Evolutionary conservation across 2,797 vertebrate genomes (phyloP).

Genomic region (Carapus acus): DNA sequence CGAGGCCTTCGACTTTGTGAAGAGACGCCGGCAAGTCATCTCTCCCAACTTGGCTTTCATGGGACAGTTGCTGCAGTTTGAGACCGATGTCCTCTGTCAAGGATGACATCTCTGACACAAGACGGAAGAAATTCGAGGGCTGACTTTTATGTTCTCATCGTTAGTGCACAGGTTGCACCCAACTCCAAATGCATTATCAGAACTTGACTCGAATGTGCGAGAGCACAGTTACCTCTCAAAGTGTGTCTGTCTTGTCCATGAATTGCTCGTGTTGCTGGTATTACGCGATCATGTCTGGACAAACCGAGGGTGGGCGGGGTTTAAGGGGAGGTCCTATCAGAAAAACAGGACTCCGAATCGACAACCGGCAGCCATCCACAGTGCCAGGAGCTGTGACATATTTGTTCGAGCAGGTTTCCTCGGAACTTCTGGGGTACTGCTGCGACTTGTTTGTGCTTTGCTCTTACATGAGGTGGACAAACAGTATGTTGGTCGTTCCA

Average conservation of each 20-base stretch:
- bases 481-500: too few species aligned
- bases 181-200: conserved; percentile 15
- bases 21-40: conserved; percentile 79
- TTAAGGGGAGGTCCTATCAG: conserved; percentile 11
- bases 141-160: neutral
- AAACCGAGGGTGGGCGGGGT: conserved; percentile 6
- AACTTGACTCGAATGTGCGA: conserved; percentile 1
- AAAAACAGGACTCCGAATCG: conserved; percentile 2
- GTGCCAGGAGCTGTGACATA: conserved; percentile 36
- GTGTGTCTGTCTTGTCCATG: conserved; percentile 1
- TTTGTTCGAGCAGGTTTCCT: conserved; percentile 21
- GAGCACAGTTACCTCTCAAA: conserved; percentile 4
- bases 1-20: conserved; percentile 84
- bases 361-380: conserved; percentile 12
- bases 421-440: neutral
- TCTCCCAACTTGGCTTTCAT: conserved; percentile 85
- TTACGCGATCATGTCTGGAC: too few species aligned
- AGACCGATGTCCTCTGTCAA: conserved; percentile 80
- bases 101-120: conserved; percentile 41
- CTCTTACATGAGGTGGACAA: too few species aligned
- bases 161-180: neutral
- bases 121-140: neutral
- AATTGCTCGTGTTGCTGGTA: conserved; percentile 36
- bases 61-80: conserved; percentile 85
- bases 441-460: too few species aligned